Percentiles rank a stretch among this genome's conserved stretches.
Evolutionary conservation across 2,888 invertebrate species (phyloP).

Genomic region (Drosophila lutescens): DNA sequence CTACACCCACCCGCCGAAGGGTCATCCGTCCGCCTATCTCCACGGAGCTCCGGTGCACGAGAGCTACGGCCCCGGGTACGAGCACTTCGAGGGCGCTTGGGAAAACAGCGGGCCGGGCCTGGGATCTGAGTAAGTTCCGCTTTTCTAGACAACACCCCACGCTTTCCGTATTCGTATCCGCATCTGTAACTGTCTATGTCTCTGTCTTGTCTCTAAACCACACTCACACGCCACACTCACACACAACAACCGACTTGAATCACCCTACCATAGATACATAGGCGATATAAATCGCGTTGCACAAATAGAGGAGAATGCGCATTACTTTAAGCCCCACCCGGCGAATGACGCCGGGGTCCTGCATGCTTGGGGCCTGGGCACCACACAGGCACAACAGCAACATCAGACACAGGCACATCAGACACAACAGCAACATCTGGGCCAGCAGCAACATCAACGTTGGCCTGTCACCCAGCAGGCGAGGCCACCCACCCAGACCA

Average conservation of each 20-base stretch:
- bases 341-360: slow-evolving; percentile 87
- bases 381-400: slow-evolving; percentile 69
- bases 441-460: slow-evolving; percentile 49
- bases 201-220: slow-evolving; percentile 56
- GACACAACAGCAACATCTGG: slow-evolving; percentile 45
- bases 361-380: slow-evolving; percentile 87
- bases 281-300: slow-evolving; percentile 87
- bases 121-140: slow-evolving; percentile 87
- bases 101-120: slow-evolving; percentile 87
- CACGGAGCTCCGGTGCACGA: slow-evolving; percentile 82
- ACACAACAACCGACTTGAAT: slow-evolving; percentile 29
- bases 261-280: slow-evolving; percentile 85
- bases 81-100: slow-evolving; percentile 86
- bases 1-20: slow-evolving; percentile 83
- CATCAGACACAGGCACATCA: slow-evolving; percentile 38
- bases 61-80: slow-evolving; percentile 81
- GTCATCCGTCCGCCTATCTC: slow-evolving; percentile 80
- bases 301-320: slow-evolving; percentile 84
- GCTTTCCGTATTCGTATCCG: slow-evolving; percentile 12
- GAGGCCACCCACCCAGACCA: slow-evolving; percentile 56
- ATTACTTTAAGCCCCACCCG: slow-evolving; percentile 85
- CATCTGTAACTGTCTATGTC: slow-evolving; percentile 33
- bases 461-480: slow-evolving; percentile 72
- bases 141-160: background rate
- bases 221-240: slow-evolving; percentile 28